Conservation (phyloP, 2,888 invertebrate species). For the Ennomos fuscantarius region DNA sequence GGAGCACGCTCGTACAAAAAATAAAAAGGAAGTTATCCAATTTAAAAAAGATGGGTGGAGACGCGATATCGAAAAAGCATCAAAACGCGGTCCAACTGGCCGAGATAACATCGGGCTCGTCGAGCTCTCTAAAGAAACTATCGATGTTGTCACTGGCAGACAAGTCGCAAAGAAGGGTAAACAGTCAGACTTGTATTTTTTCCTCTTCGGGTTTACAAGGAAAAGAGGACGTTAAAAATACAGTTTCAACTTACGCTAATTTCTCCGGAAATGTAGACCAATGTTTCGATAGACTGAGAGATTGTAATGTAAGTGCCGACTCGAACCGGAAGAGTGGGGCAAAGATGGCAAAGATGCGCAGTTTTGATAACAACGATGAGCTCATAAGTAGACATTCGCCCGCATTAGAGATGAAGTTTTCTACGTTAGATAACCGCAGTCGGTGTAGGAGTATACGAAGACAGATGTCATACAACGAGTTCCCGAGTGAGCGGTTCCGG, state of each 20-base stretch:
- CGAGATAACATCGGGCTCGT: slow-evolving; percentile 78
- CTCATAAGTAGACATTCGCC: slow-evolving; percentile 64
- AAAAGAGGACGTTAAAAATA: slow-evolving; percentile 72
- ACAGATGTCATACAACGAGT: slow-evolving; percentile 82
- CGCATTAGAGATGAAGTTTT: slow-evolving; percentile 72
- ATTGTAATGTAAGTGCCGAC: slow-evolving; percentile 63
- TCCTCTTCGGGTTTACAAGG: slow-evolving; percentile 68
- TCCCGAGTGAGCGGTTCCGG: slow-evolving; percentile 74
- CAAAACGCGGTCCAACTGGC: slow-evolving; percentile 79
- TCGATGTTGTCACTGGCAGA: slow-evolving; percentile 78
- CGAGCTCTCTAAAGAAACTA: slow-evolving; percentile 75
- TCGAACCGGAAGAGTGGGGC: slow-evolving; percentile 55
- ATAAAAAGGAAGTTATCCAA: slow-evolving; percentile 81
- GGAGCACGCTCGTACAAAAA: slow-evolving; percentile 79
- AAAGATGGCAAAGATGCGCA: slow-evolving; percentile 72
- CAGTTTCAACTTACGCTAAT: slow-evolving; percentile 74
- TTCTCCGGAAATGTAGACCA: slow-evolving; percentile 81
- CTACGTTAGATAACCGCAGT: slow-evolving; percentile 78
- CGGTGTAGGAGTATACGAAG: slow-evolving; percentile 77
- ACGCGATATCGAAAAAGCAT: slow-evolving; percentile 77
- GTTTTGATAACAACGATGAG: slow-evolving; percentile 75
- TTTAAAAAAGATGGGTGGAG: slow-evolving; percentile 80
- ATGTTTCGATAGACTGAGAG: slow-evolving; percentile 77
- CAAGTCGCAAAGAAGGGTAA: slow-evolving; percentile 73
- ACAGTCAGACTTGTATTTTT: slow-evolving; percentile 78